phyloP scores from a whole-genome alignment of 2,888 invertebrate genomes.

The Lasioglossum malachurum region DNA sequence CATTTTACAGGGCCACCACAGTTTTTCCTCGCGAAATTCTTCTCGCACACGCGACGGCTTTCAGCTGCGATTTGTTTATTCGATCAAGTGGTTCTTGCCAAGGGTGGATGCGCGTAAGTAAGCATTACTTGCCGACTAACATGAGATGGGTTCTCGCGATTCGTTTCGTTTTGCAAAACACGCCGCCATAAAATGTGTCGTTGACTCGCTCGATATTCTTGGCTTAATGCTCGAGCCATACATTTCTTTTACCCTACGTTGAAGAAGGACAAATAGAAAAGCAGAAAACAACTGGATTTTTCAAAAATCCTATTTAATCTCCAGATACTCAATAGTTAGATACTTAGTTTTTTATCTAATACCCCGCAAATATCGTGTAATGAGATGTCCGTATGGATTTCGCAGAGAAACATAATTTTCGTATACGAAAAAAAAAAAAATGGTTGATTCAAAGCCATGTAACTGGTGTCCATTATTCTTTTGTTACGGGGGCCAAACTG shows the following conservation, averaged over 20 bases:
- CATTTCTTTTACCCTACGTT: not conserved
- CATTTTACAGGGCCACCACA: not conserved
- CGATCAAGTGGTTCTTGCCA: not conserved
- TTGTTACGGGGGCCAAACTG: conserved; percentile 48
- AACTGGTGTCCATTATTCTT: conserved; percentile 48
- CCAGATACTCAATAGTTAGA: no score
- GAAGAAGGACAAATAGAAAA: no score
- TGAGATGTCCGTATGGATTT: no score
- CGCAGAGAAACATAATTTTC: not conserved
- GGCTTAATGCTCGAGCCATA: not conserved
- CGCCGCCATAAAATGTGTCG: not conserved
- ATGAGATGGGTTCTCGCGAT: not conserved
- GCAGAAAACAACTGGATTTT: no score
- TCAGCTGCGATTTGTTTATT: not conserved
- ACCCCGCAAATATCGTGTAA: no score
- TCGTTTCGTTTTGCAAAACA: not conserved
- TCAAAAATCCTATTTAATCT: no score
- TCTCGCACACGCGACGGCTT: not conserved
- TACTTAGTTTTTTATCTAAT: no score
- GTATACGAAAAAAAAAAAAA: not conserved
- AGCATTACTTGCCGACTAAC: not conserved
- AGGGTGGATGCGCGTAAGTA: conserved; percentile 4
- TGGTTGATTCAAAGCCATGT: no score
- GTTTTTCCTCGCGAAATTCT: not conserved
- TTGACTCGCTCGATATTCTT: conserved; percentile 13